These are phyloP conservation scores for Nasonia giraulti DNA, from an alignment of 1,140 invertebrate species.

Conservation along the genomic window DNA sequence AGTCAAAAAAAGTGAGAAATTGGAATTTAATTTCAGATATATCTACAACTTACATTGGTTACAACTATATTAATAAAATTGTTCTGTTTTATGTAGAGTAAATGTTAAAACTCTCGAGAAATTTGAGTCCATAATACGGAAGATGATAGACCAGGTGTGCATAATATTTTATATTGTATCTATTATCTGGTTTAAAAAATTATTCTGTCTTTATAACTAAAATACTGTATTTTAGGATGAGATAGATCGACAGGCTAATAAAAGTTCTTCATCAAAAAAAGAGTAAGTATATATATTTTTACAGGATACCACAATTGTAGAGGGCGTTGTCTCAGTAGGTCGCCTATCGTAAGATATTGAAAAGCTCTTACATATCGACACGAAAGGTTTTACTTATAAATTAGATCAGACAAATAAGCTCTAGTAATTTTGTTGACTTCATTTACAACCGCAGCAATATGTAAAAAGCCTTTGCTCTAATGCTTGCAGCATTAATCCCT, in stretches of 20 bases:
- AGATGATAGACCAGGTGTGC: slow-evolving; percentile 77
- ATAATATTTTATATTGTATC: slow-evolving; percentile 7
- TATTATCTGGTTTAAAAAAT: background rate
- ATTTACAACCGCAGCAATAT: too few relatives aligned
- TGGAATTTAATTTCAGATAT: background rate
- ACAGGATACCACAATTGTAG: background rate
- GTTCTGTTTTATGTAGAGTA: slow-evolving; percentile 69
- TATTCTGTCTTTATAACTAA: background rate
- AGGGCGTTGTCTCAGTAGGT: too few relatives aligned
- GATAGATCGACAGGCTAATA: background rate
- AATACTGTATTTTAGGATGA: background rate
- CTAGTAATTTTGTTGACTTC: too few relatives aligned
- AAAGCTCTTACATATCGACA: background rate
- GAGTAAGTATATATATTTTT: slow-evolving; percentile 22
- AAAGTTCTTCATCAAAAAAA: background rate
- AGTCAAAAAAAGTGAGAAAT: slow-evolving; percentile 75
- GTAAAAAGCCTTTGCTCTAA: background rate
- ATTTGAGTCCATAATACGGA: slow-evolving; percentile 80
- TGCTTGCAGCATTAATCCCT: slow-evolving; percentile 9
- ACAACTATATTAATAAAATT: background rate
- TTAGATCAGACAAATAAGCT: too few relatives aligned
- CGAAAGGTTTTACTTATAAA: too few relatives aligned
- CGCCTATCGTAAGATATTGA: background rate
- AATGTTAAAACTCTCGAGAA: slow-evolving; percentile 79
- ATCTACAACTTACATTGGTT: background rate